Evolutionary conservation across 2,888 invertebrate species (phyloP).

Genomic region (Pachycephus smyrnensis): DNA sequence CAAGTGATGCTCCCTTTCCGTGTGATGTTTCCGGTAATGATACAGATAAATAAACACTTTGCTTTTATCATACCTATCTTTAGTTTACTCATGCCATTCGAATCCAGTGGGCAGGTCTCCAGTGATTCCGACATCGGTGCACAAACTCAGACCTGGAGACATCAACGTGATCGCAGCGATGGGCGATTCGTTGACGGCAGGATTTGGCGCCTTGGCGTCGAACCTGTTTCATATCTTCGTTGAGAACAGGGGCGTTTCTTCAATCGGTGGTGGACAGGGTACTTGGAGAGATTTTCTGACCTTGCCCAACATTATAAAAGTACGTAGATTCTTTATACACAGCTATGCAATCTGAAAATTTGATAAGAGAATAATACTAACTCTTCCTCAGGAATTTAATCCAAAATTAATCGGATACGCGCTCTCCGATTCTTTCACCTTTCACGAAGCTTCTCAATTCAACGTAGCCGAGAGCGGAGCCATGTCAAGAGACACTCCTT

Average conservation of each 20-base stretch:
- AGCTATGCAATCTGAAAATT: not conserved
- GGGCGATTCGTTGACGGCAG: conserved; percentile 75
- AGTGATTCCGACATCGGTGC: conserved; percentile 69
- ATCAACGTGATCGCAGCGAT: conserved; percentile 73
- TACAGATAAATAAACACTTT: not conserved
- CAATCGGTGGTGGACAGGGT: conserved; percentile 73
- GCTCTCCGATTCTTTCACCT: conserved; percentile 67
- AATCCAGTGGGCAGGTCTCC: conserved; percentile 46
- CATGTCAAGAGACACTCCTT: conserved; percentile 71
- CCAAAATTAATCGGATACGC: conserved; percentile 75
- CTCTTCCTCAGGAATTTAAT: conserved; percentile 69
- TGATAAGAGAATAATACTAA: not conserved
- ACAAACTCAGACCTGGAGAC: conserved; percentile 73
- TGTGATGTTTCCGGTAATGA: conserved; percentile 52
- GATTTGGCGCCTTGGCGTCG: conserved; percentile 69
- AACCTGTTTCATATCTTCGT: conserved; percentile 64
- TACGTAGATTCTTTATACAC: conserved; percentile 20
- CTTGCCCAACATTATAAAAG: conserved; percentile 80
- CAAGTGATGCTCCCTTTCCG: conserved; percentile 45
- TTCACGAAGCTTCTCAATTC: conserved; percentile 68
- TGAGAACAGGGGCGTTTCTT: conserved; percentile 54
- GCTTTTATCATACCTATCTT: not conserved
- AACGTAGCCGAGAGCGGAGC: conserved; percentile 74
- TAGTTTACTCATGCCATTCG: not conserved
- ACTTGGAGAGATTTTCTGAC: conserved; percentile 79